These are phyloP conservation scores for Geophilus truncorum DNA, from an alignment of 2,888 invertebrate genomes.

Conservation along the genomic window DNA sequence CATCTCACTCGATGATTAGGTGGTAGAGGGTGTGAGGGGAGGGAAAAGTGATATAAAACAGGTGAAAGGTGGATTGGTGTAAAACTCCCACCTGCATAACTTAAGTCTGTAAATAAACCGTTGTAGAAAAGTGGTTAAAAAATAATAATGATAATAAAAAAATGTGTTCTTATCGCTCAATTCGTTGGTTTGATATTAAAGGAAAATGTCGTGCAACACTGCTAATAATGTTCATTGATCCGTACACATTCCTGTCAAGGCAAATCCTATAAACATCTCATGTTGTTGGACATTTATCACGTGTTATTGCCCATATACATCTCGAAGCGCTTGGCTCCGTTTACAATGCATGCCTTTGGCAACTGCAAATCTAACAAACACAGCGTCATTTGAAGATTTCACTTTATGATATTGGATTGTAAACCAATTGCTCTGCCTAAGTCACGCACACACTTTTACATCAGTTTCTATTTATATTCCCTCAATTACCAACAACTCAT, in stretches of 20 bases:
- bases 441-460: constrained; percentile 2
- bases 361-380: not conserved
- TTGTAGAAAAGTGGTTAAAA: not conserved
- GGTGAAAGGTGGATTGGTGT: not conserved
- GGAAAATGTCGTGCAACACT: not conserved
- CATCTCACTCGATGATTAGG: not conserved
- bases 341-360: not conserved
- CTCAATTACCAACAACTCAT: constrained; percentile 6
- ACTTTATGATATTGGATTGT: not conserved
- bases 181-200: not conserved
- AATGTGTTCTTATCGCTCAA: not conserved
- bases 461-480: not conserved
- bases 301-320: constrained; percentile 10
- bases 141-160: not conserved
- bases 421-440: not conserved
- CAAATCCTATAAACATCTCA: constrained; percentile 17
- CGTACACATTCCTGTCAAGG: not conserved
- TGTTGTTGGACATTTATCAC: constrained; percentile 12
- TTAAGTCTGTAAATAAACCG: constrained; percentile 8
- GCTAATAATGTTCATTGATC: constrained; percentile 8
- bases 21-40: not conserved
- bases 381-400: constrained; percentile 2
- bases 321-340: not conserved
- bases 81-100: not conserved
- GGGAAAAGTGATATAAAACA: not conserved